These are phyloP conservation scores for Chrysina gloriosa DNA, from an alignment of 2,888 invertebrate genomes.

Conservation along the genomic window DNA sequence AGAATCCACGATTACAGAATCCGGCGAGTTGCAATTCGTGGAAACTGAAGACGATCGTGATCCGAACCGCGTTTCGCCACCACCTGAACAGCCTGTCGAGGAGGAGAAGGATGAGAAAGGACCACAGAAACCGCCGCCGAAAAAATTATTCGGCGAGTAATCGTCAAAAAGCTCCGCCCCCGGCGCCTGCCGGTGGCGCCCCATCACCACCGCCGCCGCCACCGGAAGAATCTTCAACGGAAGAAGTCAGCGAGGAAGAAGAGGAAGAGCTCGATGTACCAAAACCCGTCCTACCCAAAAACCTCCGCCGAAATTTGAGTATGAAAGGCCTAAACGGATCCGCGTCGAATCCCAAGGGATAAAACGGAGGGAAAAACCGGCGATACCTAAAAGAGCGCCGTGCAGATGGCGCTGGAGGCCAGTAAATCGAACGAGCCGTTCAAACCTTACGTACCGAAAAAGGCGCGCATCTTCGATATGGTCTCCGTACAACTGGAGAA, in stretches of 20 bases:
- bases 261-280: conserved; percentile 38
- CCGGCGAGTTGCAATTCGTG: conserved; percentile 62
- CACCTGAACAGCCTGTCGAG: conserved; percentile 51
- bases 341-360: conserved; percentile 29
- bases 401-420: conserved; percentile 27
- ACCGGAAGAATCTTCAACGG: conserved; percentile 45
- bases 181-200: not conserved
- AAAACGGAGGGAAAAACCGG: conserved; percentile 58
- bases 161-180: not conserved
- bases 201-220: not conserved
- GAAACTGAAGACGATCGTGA: conserved; percentile 65
- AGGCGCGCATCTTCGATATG: conserved; percentile 48
- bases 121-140: conserved; percentile 54
- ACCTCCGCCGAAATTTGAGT: conserved; percentile 53
- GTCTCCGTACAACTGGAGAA: conserved; percentile 55
- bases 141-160: too few species aligned
- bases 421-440: conserved; percentile 9
- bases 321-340: conserved; percentile 60
- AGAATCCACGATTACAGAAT: conserved; percentile 61
- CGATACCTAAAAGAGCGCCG: conserved; percentile 45
- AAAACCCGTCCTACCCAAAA: conserved; percentile 40
- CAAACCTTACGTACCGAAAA: not conserved
- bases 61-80: conserved; percentile 51
- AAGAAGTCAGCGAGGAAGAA: conserved; percentile 44
- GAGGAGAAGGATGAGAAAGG: conserved; percentile 54